These are phyloP conservation scores for Adelges cooleyi DNA, from an alignment of 1,140 invertebrate genomes.

Conservation along the genomic window DNA sequence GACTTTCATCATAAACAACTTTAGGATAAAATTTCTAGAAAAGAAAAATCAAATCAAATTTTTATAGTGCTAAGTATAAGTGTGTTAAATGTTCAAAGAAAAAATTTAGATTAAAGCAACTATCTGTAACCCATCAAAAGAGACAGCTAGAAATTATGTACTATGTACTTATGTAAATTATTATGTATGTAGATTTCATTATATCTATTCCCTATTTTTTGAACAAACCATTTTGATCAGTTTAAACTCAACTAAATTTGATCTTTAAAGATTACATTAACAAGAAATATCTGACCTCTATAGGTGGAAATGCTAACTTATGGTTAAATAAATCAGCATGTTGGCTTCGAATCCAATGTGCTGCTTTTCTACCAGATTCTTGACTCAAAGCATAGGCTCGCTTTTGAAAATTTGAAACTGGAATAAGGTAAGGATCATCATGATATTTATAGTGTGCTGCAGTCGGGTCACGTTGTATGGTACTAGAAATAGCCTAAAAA, in stretches of 20 bases:
- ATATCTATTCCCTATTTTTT: no score
- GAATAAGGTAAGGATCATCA: slow-evolving; percentile 80
- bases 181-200: no score
- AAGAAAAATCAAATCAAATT: slow-evolving; percentile 11
- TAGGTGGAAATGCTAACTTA: slow-evolving; percentile 54
- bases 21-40: slow-evolving; percentile 56
- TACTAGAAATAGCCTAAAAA: slow-evolving; percentile 56
- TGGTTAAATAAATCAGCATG: slow-evolving; percentile 64
- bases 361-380: slow-evolving; percentile 76
- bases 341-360: slow-evolving; percentile 67
- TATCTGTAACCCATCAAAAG: no score
- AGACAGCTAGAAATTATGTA: no score
- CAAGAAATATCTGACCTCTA: slow-evolving; percentile 38
- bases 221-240: no score
- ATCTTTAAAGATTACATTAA: slow-evolving; percentile 31
- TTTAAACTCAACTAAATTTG: background rate
- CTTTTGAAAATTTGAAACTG: slow-evolving; percentile 60
- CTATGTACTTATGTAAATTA: no score
- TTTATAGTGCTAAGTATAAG: no score
- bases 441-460: slow-evolving; percentile 78
- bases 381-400: slow-evolving; percentile 63
- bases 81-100: no score
- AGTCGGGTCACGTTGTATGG: slow-evolving; percentile 58
- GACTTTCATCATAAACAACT: slow-evolving; percentile 55
- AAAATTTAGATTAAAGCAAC: no score